phyloP scores from a whole-genome alignment of 2,888 invertebrate genomes.

The Cosmia trapezina region DNA sequence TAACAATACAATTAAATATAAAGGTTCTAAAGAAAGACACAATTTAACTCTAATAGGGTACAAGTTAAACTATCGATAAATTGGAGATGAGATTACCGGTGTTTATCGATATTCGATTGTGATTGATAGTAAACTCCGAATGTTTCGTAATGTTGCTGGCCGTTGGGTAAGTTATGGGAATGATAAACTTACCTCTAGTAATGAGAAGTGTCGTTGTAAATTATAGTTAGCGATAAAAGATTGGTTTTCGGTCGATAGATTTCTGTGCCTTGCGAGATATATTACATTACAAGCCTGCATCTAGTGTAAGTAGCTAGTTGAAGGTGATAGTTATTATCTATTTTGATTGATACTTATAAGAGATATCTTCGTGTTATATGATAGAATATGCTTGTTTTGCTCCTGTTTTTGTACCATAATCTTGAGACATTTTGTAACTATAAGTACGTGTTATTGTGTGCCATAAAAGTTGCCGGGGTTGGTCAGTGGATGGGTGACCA shows the following conservation, averaged over 20 bases:
- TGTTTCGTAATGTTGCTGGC: conserved; percentile 38
- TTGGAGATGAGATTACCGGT: conserved; percentile 18
- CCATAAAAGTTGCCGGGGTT: no score
- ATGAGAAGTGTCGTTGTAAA: background rate
- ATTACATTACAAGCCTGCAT: no score
- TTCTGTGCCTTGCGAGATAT: background rate
- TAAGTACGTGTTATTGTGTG: conserved; percentile 1
- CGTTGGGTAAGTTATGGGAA: background rate
- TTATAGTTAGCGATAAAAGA: background rate
- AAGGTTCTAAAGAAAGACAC: conserved; percentile 21
- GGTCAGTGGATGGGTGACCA: no score
- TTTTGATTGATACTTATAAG: background rate
- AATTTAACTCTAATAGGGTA: conserved; percentile 24
- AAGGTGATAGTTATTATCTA: background rate
- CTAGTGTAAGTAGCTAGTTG: no score
- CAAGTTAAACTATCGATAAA: conserved; percentile 6
- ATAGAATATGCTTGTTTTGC: background rate
- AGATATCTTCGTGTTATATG: no score
- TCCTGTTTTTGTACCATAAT: background rate
- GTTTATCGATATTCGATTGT: conserved; percentile 31
- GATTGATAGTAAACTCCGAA: conserved; percentile 43
- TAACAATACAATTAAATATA: conserved; percentile 17
- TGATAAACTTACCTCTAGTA: background rate
- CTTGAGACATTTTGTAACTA: background rate
- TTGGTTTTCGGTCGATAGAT: background rate